Conservation (phyloP, 2,888 invertebrate genomes). For the Drosophila macrothrix region DNA sequence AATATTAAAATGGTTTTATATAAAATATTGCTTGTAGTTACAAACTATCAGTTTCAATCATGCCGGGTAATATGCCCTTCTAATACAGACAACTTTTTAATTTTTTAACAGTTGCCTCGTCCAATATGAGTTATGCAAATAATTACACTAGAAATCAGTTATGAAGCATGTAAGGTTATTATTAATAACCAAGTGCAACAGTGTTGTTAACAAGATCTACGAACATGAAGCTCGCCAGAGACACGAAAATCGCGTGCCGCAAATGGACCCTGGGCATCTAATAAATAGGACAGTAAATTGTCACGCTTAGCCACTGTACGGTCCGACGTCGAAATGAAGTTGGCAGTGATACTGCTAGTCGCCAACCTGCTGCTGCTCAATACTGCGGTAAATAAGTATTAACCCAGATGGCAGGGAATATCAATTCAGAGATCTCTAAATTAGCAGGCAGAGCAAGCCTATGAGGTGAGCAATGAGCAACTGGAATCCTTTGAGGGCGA, state of each 20-base stretch:
- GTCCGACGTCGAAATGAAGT: slow-evolving; percentile 47
- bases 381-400: slow-evolving; percentile 48
- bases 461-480: slow-evolving; percentile 70
- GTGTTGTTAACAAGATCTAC: slow-evolving; percentile 43
- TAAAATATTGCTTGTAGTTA: background rate
- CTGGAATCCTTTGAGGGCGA: slow-evolving; percentile 71
- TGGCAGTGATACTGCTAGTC: slow-evolving; percentile 35
- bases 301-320: background rate
- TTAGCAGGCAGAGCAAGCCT: slow-evolving; percentile 64
- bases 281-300: slow-evolving; percentile 52
- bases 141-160: background rate
- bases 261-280: background rate
- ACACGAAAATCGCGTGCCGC: slow-evolving; percentile 60
- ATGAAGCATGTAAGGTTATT: slow-evolving; percentile 4
- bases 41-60: background rate
- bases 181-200: slow-evolving; percentile 33
- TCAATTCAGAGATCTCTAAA: background rate
- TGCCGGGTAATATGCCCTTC: background rate
- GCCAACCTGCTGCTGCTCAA: slow-evolving; percentile 35
- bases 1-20: background rate
- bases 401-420: background rate
- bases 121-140: background rate
- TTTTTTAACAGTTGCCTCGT: background rate
- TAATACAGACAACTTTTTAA: background rate
- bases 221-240: slow-evolving; percentile 13